Conservation (phyloP, 1,140 invertebrate species). For the Ooceraea biroi region DNA sequence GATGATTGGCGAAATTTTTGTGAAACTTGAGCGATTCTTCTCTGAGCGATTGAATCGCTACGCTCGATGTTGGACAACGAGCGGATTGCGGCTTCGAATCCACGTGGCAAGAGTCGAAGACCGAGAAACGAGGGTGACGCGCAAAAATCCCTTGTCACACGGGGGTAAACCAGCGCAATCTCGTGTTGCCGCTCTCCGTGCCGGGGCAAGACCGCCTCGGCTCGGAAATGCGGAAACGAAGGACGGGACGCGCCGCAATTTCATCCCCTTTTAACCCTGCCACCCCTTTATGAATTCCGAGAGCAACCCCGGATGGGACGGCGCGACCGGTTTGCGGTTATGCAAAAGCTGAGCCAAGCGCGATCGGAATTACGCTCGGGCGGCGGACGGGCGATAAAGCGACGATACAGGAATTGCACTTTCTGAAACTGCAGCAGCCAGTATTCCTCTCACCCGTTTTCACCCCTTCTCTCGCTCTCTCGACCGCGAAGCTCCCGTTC, state of each 20-base stretch:
- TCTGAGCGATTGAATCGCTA: no score
- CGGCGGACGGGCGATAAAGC: slow-evolving; percentile 73
- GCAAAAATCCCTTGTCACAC: background rate
- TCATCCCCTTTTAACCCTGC: slow-evolving; percentile 63
- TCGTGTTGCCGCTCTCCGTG: slow-evolving; percentile 1
- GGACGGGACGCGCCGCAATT: slow-evolving; percentile 60
- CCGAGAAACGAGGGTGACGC: no score
- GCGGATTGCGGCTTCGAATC: no score
- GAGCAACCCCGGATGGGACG: slow-evolving; percentile 65
- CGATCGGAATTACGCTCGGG: slow-evolving; percentile 76
- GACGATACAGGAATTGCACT: slow-evolving; percentile 76
- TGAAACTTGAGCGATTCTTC: no score
- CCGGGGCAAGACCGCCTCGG: background rate
- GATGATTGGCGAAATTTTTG: no score
- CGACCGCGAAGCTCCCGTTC: background rate
- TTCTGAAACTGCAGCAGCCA: slow-evolving; percentile 70
- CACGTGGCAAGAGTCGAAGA: background rate
- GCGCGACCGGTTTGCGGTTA: slow-evolving; percentile 72
- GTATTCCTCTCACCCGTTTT: background rate
- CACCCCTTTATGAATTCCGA: slow-evolving; percentile 74
- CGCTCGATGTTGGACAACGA: no score
- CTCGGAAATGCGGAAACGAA: background rate
- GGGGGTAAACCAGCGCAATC: slow-evolving; percentile 3
- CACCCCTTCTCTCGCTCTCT: background rate
- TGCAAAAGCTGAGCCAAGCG: slow-evolving; percentile 78